Conservation (phyloP, 2,113 vertebrate species). For the Alethe diademata region DNA sequence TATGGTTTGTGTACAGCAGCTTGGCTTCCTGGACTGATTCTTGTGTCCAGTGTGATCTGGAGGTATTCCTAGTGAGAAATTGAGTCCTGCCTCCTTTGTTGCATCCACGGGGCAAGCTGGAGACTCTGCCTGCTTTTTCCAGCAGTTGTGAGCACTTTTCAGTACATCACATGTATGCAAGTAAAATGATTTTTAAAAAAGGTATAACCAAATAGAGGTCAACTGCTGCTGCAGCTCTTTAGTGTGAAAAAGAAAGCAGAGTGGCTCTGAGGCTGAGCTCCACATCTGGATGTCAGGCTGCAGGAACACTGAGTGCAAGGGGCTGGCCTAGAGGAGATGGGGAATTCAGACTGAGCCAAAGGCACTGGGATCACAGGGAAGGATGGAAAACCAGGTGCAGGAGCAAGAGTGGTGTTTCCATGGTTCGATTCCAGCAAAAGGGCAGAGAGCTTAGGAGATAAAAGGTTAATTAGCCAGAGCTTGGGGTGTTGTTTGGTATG, state of each 20-base stretch:
- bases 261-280: not conserved
- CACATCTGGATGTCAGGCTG: constrained; percentile 14
- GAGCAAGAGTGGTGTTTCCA: not conserved
- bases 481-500: not conserved
- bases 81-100: not conserved
- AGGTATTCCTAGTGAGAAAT: not conserved
- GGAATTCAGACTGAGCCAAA: not conserved
- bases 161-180: not conserved
- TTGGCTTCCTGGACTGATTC: not conserved
- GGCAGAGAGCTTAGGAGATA: not conserved
- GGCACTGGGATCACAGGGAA: not conserved
- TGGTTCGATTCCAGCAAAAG: not conserved
- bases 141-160: not conserved
- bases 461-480: constrained; percentile 5
- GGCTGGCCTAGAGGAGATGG: not conserved
- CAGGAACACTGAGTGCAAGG: not conserved
- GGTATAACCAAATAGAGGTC: not conserved
- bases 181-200: not conserved
- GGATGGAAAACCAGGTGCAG: constrained; percentile 32
- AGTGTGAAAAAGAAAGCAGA: not conserved
- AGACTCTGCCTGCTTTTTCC: not conserved
- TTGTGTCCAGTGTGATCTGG: not conserved
- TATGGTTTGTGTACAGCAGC: not conserved
- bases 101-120: not conserved
- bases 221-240: not conserved